phyloP scores from a whole-genome alignment of 2,888 invertebrate genomes.

The Caenorhabditis uteleia region DNA sequence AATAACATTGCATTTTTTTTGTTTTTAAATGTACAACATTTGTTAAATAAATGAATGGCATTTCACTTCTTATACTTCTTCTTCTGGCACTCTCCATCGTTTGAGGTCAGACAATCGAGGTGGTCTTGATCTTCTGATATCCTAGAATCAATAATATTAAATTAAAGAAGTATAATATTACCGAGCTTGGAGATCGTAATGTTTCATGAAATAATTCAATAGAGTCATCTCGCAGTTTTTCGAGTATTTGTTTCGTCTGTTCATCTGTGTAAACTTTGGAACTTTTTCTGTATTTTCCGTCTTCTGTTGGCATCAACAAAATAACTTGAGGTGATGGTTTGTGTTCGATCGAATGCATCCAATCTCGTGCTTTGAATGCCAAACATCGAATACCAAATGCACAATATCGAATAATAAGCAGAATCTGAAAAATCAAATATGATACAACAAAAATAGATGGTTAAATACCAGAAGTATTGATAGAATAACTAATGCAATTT shows the following conservation, averaged over 20 bases:
- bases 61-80: conserved; percentile 1
- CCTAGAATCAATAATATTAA: conserved; percentile 4
- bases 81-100: conserved; percentile 27
- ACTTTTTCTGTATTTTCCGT: conserved; percentile 41
- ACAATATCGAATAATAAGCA: conserved; percentile 39
- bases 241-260: conserved; percentile 44
- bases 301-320: conserved; percentile 53
- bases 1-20: too few species aligned
- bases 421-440: conserved; percentile 20
- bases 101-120: conserved; percentile 23
- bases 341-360: conserved; percentile 43
- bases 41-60: too few species aligned
- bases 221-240: conserved; percentile 40
- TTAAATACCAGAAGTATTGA: conserved; percentile 36
- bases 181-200: background rate
- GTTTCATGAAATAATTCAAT: conserved; percentile 42
- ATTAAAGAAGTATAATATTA: background rate
- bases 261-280: conserved; percentile 43
- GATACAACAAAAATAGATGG: background rate
- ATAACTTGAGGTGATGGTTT: conserved; percentile 51
- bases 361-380: conserved; percentile 45
- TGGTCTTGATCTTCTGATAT: conserved; percentile 11
- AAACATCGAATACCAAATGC: conserved; percentile 49
- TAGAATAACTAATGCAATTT: conserved; percentile 47
- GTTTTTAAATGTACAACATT: too few species aligned